Base-by-base conservation (phyloP, 2,888 invertebrate genomes). In the Andricus quercusramuli region DNA sequence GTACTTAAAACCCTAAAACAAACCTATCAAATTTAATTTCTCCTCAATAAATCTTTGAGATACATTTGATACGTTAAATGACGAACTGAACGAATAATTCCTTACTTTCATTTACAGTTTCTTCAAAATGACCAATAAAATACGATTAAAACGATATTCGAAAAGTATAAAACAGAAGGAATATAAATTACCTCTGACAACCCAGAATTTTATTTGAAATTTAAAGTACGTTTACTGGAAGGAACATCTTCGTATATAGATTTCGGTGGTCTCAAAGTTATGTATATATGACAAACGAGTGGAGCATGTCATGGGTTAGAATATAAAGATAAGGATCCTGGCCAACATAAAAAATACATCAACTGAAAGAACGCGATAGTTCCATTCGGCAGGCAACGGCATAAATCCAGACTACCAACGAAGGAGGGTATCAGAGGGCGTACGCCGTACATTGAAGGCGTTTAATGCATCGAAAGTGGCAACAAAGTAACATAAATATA, bases 261-360 rank as follows among this genome's bases (percentile, higher is more conserved):
- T 41, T 67, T 67, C n/a, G 65, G 65, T 32, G 32, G 20, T 65
- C 9, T 22, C 9, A 67, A 41, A 37, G 66, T 11, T 41, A 67
- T 41, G 66, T 67, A 67, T 67, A 37, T 67, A 37, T 67, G 66
- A 41, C 66, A 37, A 37, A 6, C 62, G 25, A 62, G 62, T 56
- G n/a, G 25, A 15, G 13, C 62, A 62, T 62, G 25, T 62, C 62
- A 25, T 25, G 62, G 25, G 62, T 25, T 62, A 62, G 62, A 62
- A 62, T 62, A 67, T 67, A 67, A 67, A 67, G 66, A 67, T 67
- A 67, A 67, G n/a, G n/a, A 67, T 67, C 66, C 20, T 41, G 5
- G 37, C 37, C 32, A n/a, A 67, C 41, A 67, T 37, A 67, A 67
- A 67, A 67, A 67, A 41, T 67, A 67, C 66, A 67, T 67, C n/a